These are phyloP conservation scores for Lasioglossum figueresi DNA, from an alignment of 2,888 invertebrate species.

Conservation along the genomic window DNA sequence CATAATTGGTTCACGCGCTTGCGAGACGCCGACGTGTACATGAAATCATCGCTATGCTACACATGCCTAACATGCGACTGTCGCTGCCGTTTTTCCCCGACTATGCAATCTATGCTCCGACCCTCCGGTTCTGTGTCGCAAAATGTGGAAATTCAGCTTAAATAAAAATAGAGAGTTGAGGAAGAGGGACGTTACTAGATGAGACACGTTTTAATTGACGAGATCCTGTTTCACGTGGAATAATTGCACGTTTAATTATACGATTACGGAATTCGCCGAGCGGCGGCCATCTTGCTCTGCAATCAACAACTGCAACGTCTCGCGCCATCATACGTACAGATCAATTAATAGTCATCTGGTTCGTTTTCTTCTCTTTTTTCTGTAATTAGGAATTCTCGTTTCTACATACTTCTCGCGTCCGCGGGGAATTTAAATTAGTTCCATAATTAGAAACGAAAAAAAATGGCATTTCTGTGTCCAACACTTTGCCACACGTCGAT, in stretches of 20 bases:
- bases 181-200: background rate
- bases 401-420: background rate
- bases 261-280: conserved; percentile 21
- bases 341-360: background rate
- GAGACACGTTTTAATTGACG: conserved; percentile 35
- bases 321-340: background rate
- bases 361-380: background rate
- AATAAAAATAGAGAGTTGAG: background rate
- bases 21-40: conserved; percentile 65
- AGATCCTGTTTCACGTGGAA: conserved; percentile 20
- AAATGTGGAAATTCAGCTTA: conserved; percentile 23
- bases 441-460: background rate
- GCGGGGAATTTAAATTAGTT: background rate
- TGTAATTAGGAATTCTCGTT: conserved; percentile 38
- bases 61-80: conserved; percentile 65
- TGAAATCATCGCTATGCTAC: conserved; percentile 69
- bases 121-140: conserved; percentile 17
- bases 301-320: conserved; percentile 21
- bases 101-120: conserved; percentile 42
- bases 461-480: conserved; percentile 4
- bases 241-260: background rate
- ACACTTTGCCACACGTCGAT: conserved; percentile 39
- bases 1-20: conserved; percentile 65
- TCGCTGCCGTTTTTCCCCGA: conserved; percentile 34
- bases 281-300: conserved; percentile 20